Evolutionary conservation across 1,140 invertebrate genomes (phyloP).

Genomic region (Calephelis nemesis): DNA sequence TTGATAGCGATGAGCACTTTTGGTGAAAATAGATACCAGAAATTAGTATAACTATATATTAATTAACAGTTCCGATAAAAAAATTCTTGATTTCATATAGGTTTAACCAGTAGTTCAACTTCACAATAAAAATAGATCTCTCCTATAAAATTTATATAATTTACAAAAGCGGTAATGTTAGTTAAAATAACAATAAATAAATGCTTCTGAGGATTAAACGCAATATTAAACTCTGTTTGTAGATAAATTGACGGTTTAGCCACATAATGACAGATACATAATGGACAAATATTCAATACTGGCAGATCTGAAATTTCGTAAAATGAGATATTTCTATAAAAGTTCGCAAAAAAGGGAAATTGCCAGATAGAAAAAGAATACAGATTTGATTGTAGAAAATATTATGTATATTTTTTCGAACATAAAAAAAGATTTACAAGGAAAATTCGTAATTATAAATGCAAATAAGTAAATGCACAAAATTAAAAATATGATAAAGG

Average conservation of each 20-base stretch:
- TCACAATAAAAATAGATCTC: conserved; percentile 79
- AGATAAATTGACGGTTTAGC: conserved; percentile 72
- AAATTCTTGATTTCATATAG: conserved; percentile 64
- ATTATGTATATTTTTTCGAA: background rate
- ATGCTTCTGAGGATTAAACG: conserved; percentile 73
- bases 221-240: conserved; percentile 61
- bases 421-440: background rate
- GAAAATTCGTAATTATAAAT: background rate
- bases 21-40: conserved; percentile 81
- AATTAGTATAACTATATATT: conserved; percentile 72
- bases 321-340: too few relatives aligned
- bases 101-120: conserved; percentile 70
- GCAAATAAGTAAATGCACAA: too few relatives aligned
- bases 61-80: conserved; percentile 73
- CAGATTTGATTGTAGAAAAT: background rate
- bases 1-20: conserved; percentile 83
- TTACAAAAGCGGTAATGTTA: conserved; percentile 75
- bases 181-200: conserved; percentile 75
- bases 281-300: conserved; percentile 15
- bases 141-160: conserved; percentile 79
- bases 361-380: background rate
- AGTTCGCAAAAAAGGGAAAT: background rate
- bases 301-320: background rate
- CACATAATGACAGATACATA: background rate
- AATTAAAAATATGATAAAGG: too few relatives aligned